Evolutionary conservation across 1,140 invertebrate genomes (phyloP), one percentile per base, ranked within the genome.

Genomic region (Lineus longissimus): DNA sequence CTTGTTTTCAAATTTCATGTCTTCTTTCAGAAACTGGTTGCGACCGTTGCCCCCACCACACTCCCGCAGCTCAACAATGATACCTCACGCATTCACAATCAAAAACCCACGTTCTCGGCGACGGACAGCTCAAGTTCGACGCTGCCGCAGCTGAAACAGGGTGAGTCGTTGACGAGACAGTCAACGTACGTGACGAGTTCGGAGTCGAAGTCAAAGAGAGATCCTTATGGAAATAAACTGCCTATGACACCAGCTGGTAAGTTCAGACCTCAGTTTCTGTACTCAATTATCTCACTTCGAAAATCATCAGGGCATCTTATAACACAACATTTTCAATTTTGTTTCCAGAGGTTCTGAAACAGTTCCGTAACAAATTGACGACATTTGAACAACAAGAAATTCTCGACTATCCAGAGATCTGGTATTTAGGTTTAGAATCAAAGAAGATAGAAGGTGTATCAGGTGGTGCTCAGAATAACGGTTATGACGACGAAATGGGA

Each of bases 401-500:
- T 57, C 61, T 78, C 15, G 74, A 80, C 62, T 81, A 76, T 63
- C 70, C 74, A 27, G 78, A 80, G 58, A 74, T 80, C 47, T 79
- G 76, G 76, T 79, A 74, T 68, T 68, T 81, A 27, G 78, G 79
- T 17, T 64, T 80, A 31, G 79, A 81, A 45, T 75, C 76, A 0
- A 79, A 80, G 67, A 81, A 81, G 61, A 70, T 78, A 31, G 76
- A 78, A 61, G 74, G 67, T 51, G 67, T 73, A 22, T 68, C 73
- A 11, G 76, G 74, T n/a, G 68, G 70, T 56, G 70, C 74, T 51
- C 71, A 73, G 31, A 78, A 78, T 51, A 76, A 76, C 69, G 76
- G 78, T 15, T 82, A 79, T 63, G 79, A 82, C 67, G 80, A 82
- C 66, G 79, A 82, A 54, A 80, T 76, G 70, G 79, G 80, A 13